Conservation (phyloP, 2,797 vertebrate genomes). For the Mus caroli region DNA sequence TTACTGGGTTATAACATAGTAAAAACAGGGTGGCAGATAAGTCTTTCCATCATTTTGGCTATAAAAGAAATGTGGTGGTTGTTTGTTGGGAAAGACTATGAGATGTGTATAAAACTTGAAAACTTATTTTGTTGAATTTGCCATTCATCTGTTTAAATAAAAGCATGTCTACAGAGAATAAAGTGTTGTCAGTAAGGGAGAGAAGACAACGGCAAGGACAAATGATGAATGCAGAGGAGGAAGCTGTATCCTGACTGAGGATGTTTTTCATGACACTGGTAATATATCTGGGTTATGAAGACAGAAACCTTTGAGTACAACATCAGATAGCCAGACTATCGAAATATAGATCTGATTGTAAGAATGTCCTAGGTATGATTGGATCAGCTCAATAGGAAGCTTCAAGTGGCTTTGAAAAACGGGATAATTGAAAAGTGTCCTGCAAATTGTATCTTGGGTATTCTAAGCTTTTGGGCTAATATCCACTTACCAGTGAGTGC, state of each 20-base stretch:
- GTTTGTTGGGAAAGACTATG: neutral
- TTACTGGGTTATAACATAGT: neutral
- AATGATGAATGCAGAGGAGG: neutral
- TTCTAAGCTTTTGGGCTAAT: too few species aligned
- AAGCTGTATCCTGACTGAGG: neutral
- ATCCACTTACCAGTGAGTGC: too few species aligned
- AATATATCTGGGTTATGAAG: rapidly evolving
- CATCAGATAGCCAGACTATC: neutral
- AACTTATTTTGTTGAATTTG: neutral
- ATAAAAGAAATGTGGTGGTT: neutral
- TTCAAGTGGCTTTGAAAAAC: constrained; percentile 42
- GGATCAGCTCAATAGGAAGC: neutral
- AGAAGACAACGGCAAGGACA: neutral
- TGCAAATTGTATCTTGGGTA: too few species aligned
- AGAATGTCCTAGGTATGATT: neutral
- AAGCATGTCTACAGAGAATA: neutral
- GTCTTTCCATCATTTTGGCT: neutral
- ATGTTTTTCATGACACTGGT: neutral
- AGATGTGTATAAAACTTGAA: neutral
- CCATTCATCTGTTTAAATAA: neutral
- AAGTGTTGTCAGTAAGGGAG: neutral
- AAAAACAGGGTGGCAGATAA: neutral
- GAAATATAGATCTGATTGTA: neutral
- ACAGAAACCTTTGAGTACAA: neutral
- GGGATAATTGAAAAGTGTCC: neutral